Evolutionary conservation across 1,140 invertebrate genomes (phyloP), one percentile per base, ranked within the genome.

Genomic region (Homarus americanus): DNA sequence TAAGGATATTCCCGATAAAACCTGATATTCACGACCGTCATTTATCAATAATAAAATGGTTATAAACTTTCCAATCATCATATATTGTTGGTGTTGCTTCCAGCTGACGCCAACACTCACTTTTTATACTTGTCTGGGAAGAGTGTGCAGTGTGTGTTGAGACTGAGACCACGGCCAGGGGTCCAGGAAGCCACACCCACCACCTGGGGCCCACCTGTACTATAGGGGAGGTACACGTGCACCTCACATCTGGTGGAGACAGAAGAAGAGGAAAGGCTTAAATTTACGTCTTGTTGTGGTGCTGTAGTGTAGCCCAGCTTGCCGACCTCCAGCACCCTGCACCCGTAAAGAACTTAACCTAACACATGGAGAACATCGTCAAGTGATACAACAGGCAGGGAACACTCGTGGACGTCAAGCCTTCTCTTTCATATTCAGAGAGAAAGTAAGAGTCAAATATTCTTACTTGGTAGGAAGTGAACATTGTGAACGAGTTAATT

Each of bases 111-210:
- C 24, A 4, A 24, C 24, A 15, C 53, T 66, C 41, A 84, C 82
- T 84, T 72, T 28, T 44, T 15, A n/a, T 72, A 84, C 63, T 84
- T 84, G 15, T 84, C 82, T 10, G 82, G 82, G 40, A 84, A 84
- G 32, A 84, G 66, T 34, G 34, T 44, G 41, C 32, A 12, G 36
- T 24, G 2, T 4, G n/a, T 12, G 36, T 10, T 28, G 40, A 41
- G 66, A 1, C 9, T 7, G 9, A 84, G 36, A 12, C 82, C 82
- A 2, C 40, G 28, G 4, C 4, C 24, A 41, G 28, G 63, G 0
- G 63, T 72, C 82, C 82, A 84, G 40, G 58, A 69, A 28, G 82
- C 82, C 63, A 84, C 63, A 3, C 38, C 32, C 20, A 84, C 44
- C 44, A 79, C 53, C 36, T 63, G 73, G 10, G 85, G 49, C n/a